Evolutionary conservation across 2,888 invertebrate genomes (phyloP), one percentile per base, ranked within the genome.

Genomic region (Chymomyza amoena): DNA sequence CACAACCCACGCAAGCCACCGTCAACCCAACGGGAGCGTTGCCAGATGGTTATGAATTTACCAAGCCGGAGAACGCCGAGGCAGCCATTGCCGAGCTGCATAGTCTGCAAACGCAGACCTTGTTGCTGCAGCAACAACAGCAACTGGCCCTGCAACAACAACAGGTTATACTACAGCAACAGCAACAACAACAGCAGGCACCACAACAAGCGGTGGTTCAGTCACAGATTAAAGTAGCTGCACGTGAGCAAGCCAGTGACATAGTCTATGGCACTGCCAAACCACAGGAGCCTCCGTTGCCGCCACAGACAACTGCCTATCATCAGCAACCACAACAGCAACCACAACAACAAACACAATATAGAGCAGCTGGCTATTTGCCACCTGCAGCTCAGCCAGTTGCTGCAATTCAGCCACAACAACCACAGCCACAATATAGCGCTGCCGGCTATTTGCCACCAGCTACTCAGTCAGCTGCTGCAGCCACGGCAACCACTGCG

Each of bases 41-140:
- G 63, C 90, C 89, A 32, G 75, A 74, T 15, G 89, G 89, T 10
- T 89, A 89, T 61, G 90, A 89, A 39, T 88, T 89, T 54, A 70
- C 63, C 54, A 89, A 86, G 45, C 90, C 90, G 1, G 72, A 78
- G 0, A 87, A 89, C 54, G 74, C 81, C 15, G 87, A 88, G 74
- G 83, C 83, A 4, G 89, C 89, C 13, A 89, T 89, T 66, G 86
- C 81, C 6, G 88, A 89, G 74, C 72, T 89, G 32, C 89, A 89
- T 68, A 89, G 80, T n/a, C 73, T 88, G 71, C 87, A 88, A 64
- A 84, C 85, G 5, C 76, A 80, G 70, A 85, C 84, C 13, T 78
- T 80, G 18, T 63, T 81, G 66, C 75, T 83, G 0, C 77, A 80
- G 65, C 88, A 84, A 28, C 75, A 81, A 28, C 75, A 73, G 32